Evolutionary conservation across 2,888 invertebrate genomes (phyloP), one percentile per base, ranked within the genome.

Genomic region (Ophonus ardosiacus): DNA sequence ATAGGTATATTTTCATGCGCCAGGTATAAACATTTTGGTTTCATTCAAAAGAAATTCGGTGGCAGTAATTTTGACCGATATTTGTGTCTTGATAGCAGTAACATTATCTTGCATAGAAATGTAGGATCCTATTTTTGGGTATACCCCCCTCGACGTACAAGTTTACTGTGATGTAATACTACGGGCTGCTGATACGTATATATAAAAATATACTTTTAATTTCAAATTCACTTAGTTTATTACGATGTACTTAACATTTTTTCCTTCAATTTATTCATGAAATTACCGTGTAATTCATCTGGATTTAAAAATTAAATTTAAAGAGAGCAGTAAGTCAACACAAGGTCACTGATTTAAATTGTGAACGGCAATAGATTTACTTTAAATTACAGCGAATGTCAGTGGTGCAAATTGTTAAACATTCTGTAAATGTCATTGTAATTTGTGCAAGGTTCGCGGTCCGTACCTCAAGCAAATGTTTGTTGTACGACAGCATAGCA

Each of bases 61-160:
- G 13, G 40, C 81, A 21, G 81, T 65, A 81, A 81, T 43, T 81
- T 81, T 81, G 51, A 43, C 40, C 65, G 57, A 78, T 57, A n/a
- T 18, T 40, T 65, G 17, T 56, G 18, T 65, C 51, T 80, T 31
- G 65, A 38, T 31, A 61, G 81, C 86, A 87, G 90, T 90, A 90
- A 90, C 89, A 88, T 89, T 89, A 90, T 90, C 88, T 89, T 74
- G 85, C 79, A 18, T 87, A 86, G 87, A 86, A 87, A 86, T 87
- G 86, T 86, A 71, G 86, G 88, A 87, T 87, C 88, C 90, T 90
- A 90, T 90, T 90, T 90, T 90, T 90, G 90, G 85, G 89, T 87
- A 85, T 87, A 87, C 86, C 87, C 87, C 87, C 88, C 88, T 88
- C 87, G 89, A 87, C 86, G 86, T 85, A 87, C 86, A 84, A 43